phyloP scores from a whole-genome alignment of 1,140 invertebrate genomes.

The Dreissena rostriformis region DNA sequence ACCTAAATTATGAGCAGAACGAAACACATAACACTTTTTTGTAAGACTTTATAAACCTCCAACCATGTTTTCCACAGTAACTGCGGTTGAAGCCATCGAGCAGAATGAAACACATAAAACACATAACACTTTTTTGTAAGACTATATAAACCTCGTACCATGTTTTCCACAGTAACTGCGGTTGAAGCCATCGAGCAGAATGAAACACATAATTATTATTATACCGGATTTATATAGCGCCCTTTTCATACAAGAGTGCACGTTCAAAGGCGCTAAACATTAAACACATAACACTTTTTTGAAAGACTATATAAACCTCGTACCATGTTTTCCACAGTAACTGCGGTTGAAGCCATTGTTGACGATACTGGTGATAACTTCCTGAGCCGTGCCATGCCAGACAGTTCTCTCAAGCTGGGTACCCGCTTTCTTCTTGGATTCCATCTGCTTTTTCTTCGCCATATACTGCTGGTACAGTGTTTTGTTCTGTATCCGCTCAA shows the following conservation, averaged over 20 bases:
- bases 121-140: too few relatives aligned
- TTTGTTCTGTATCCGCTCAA: slow-evolving; percentile 69
- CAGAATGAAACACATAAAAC: too few relatives aligned
- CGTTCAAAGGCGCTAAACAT: too few relatives aligned
- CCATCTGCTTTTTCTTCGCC: slow-evolving; percentile 62
- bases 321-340: slow-evolving; percentile 51
- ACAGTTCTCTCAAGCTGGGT: slow-evolving; percentile 40
- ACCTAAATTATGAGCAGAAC: background rate
- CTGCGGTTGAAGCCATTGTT: slow-evolving; percentile 61
- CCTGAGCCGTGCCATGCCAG: slow-evolving; percentile 54
- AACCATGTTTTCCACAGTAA: slow-evolving; percentile 49
- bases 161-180: slow-evolving; percentile 52
- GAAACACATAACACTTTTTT: too few relatives aligned
- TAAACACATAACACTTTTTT: too few relatives aligned
- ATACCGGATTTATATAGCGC: too few relatives aligned
- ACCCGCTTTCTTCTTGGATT: slow-evolving; percentile 30
- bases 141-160: slow-evolving; percentile 13
- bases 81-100: slow-evolving; percentile 62
- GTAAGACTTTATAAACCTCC: background rate
- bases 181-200: slow-evolving; percentile 63
- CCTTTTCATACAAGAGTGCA: too few relatives aligned
- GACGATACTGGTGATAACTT: slow-evolving; percentile 50
- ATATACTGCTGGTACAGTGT: slow-evolving; percentile 65
- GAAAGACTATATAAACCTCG: background rate
- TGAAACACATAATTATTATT: too few relatives aligned